Conservation (phyloP, 2,113 vertebrate species). For the Thymallus thymallus region DNA sequence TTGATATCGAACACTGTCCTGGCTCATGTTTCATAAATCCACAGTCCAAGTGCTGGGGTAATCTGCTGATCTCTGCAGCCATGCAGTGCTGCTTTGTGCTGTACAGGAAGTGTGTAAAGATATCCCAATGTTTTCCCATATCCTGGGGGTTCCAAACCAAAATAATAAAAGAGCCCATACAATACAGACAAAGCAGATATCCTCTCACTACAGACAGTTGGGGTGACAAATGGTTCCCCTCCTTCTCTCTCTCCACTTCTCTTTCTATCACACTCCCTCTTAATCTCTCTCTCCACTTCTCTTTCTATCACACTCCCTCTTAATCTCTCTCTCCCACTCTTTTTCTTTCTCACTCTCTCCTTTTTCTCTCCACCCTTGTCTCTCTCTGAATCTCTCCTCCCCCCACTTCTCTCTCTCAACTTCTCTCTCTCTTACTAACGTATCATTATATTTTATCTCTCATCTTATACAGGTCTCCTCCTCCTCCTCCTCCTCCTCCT, state of each 20-base stretch:
- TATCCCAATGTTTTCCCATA: conserved; percentile 36
- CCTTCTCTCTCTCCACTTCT: conserved; percentile 18
- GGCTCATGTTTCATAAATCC: conserved; percentile 35
- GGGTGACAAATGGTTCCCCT: conserved; percentile 36
- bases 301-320: conserved; percentile 9
- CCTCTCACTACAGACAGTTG: conserved; percentile 53
- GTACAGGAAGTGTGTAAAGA: conserved; percentile 51
- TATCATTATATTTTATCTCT: neutral
- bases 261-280: conserved; percentile 18
- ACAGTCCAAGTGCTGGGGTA: conserved; percentile 18
- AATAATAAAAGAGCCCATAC: conserved; percentile 53
- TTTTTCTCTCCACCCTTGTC: neutral
- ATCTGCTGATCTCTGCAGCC: conserved; percentile 45
- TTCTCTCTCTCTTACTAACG: neutral
- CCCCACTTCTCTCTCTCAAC: neutral
- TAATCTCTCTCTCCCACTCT: neutral
- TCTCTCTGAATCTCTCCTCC: neutral
- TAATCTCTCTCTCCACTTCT: conserved; percentile 3
- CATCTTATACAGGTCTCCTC: no score
- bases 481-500: neutral
- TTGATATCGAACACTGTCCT: conserved; percentile 3
- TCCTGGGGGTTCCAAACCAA: conserved; percentile 48
- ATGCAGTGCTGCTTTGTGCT: conserved; percentile 44
- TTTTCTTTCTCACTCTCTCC: neutral
- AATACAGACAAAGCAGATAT: conserved; percentile 49